Conservation (phyloP, 2,797 vertebrate species). For the Onychomys torridus region DNA sequence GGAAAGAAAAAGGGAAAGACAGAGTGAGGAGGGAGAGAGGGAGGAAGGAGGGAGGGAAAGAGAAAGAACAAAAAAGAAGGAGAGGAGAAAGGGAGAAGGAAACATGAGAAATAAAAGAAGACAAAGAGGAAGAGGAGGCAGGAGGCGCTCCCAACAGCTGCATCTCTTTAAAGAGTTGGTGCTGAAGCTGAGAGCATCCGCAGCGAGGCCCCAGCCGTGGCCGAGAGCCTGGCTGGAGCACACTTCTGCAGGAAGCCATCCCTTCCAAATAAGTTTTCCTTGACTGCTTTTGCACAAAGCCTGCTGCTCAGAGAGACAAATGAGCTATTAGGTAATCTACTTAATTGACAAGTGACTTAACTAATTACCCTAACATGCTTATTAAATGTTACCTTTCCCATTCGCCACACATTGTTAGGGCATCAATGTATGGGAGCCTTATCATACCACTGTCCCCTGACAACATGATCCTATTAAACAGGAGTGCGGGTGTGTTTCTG, state of each 20-base stretch:
- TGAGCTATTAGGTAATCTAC: constrained; percentile 76
- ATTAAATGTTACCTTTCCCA: constrained; percentile 79
- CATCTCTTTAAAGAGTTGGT: neutral
- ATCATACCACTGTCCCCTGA: constrained; percentile 36
- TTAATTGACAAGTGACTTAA: constrained; percentile 83
- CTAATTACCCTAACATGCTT: constrained; percentile 80
- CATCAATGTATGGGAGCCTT: constrained; percentile 55
- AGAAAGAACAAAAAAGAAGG: neutral
- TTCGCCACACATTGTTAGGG: constrained; percentile 63
- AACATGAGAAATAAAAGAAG: too few species aligned
- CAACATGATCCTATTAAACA: neutral
- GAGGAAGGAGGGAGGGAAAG: neutral
- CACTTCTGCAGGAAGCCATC: neutral
- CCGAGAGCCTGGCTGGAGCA: neutral
- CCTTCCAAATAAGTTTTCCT: constrained; percentile 60
- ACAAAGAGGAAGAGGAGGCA: neutral
- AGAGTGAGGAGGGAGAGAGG: rapidly evolving
- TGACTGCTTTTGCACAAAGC: constrained; percentile 72
- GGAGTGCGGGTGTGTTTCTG: neutral
- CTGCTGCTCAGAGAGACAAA: constrained; percentile 72
- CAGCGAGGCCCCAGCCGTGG: rapidly evolving
- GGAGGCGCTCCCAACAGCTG: rapidly evolving
- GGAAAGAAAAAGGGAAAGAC: too few species aligned
- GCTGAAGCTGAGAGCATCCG: neutral
- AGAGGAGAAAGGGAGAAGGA: neutral